Conservation (phyloP, 1,140 invertebrate genomes). For the Drosophila arizonae region DNA sequence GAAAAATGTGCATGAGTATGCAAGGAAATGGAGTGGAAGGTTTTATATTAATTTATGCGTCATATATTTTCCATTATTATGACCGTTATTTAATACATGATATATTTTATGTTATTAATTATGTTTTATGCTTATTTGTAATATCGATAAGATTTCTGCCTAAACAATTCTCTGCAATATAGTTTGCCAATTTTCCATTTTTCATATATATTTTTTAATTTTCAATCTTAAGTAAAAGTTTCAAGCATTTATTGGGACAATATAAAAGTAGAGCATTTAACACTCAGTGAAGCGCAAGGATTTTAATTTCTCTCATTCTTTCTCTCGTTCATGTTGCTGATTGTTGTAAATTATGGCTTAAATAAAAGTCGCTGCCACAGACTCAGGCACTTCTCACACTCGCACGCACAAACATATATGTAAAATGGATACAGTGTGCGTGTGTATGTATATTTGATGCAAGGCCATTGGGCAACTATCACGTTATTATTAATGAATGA, state of each 20-base stretch:
- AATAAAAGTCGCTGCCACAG: conserved; percentile 64
- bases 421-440: background rate
- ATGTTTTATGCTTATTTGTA: too few species aligned
- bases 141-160: too few species aligned
- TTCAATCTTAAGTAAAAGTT: too few species aligned
- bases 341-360: conserved; percentile 64
- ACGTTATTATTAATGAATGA: conserved; percentile 80
- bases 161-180: too few species aligned
- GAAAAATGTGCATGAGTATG: background rate
- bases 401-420: conserved; percentile 15
- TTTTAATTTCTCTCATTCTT: conserved; percentile 28
- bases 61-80: too few species aligned
- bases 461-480: conserved; percentile 61
- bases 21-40: background rate
- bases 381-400: conserved; percentile 13
- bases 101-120: too few species aligned
- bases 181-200: too few species aligned
- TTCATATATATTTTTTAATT: too few species aligned
- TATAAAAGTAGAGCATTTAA: conserved; percentile 31
- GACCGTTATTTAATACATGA: too few species aligned
- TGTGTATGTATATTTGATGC: conserved; percentile 26
- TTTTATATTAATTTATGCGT: too few species aligned
- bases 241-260: background rate
- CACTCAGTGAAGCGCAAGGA: conserved; percentile 6
- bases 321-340: conserved; percentile 19